Conservation (phyloP, 2,888 invertebrate genomes). For the Eristalis arbustorum region DNA sequence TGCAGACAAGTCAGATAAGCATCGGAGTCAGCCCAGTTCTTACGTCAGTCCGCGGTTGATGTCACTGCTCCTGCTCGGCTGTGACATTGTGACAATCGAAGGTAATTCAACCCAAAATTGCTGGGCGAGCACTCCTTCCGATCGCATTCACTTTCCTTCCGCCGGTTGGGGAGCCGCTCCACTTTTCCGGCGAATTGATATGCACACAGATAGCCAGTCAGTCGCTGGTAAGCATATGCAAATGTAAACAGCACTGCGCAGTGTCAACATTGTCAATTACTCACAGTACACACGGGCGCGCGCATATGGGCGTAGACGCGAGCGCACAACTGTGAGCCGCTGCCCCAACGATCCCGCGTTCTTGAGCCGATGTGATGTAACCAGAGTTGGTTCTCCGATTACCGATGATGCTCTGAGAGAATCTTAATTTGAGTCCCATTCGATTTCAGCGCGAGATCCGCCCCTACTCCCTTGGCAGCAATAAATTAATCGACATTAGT, state of each 20-base stretch:
- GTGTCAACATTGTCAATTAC: conserved; percentile 64
- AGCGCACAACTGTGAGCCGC: background rate
- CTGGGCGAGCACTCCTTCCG: background rate
- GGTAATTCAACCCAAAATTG: conserved; percentile 20
- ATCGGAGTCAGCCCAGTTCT: conserved; percentile 18
- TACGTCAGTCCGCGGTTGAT: conserved; percentile 35
- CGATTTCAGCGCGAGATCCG: conserved; percentile 21
- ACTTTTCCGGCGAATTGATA: conserved; percentile 13
- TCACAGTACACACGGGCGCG: conserved; percentile 19
- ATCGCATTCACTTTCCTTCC: conserved; percentile 8
- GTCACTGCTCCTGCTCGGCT: conserved; percentile 30
- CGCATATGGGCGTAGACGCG: conserved; percentile 34
- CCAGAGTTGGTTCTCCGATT: conserved; percentile 36
- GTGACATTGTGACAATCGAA: conserved; percentile 37
- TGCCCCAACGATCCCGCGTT: background rate
- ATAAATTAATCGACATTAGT: conserved; percentile 59
- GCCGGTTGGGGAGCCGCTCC: background rate
- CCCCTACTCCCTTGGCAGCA: conserved; percentile 13
- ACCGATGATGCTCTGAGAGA: conserved; percentile 26
- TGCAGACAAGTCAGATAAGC: conserved; percentile 29
- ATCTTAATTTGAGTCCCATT: conserved; percentile 58
- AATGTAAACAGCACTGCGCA: conserved; percentile 51
- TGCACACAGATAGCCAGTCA: conserved; percentile 10
- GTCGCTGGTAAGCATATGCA: conserved; percentile 49
- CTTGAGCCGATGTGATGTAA: conserved; percentile 43